phyloP scores from a whole-genome alignment of 2,797 vertebrate species.

The Cryptoblepharus egeriae region DNA sequence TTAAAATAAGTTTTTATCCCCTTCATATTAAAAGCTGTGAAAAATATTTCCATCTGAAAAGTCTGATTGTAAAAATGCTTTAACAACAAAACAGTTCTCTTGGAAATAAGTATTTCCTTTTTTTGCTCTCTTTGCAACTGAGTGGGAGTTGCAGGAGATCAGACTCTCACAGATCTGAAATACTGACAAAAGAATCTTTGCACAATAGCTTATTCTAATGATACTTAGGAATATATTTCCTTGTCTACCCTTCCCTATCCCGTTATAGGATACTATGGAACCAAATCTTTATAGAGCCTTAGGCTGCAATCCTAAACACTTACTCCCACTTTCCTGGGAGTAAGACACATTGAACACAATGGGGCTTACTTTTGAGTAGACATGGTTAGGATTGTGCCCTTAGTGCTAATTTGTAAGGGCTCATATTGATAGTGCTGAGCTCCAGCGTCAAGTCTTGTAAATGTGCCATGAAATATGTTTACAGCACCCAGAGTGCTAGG shows the following conservation, averaged over 20 bases:
- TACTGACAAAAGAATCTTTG: background rate
- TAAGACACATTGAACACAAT: too few species aligned
- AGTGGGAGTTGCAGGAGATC: background rate
- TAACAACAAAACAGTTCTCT: background rate
- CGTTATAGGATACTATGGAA: too few species aligned
- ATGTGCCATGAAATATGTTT: too few species aligned
- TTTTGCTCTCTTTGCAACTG: background rate
- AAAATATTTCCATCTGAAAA: background rate
- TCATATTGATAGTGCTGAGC: too few species aligned
- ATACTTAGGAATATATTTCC: rapidly evolving
- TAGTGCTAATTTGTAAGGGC: too few species aligned
- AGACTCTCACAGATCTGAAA: background rate
- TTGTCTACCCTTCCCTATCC: background rate
- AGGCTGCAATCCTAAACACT: too few species aligned
- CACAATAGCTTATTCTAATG: background rate
- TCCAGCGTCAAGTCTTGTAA: too few species aligned
- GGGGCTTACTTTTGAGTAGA: too few species aligned
- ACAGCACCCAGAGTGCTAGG: too few species aligned
- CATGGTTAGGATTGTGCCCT: too few species aligned
- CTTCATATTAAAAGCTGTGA: background rate
- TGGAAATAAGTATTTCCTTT: background rate
- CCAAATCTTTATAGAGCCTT: too few species aligned
- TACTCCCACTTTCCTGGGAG: too few species aligned
- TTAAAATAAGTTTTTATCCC: background rate
- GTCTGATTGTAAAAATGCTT: background rate